Conservation (phyloP, 2,113 vertebrate species). For the Girardinichthys multiradiatus region DNA sequence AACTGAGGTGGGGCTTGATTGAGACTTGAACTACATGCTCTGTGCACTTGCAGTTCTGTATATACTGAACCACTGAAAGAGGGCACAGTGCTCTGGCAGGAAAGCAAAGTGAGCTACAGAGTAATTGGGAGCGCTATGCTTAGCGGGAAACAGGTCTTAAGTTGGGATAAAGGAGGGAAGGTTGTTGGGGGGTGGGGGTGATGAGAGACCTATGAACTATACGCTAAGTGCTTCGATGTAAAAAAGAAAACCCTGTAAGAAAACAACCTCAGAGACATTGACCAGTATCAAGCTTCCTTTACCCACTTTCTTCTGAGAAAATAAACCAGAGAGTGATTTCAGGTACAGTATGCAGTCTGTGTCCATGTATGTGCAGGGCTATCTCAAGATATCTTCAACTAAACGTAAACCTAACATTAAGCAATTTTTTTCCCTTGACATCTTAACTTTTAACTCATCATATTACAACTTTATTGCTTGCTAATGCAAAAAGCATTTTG, state of each 20-base stretch:
- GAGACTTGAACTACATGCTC: constrained; percentile 62
- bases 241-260: constrained; percentile 55
- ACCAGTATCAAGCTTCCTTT: constrained; percentile 46
- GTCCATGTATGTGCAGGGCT: not conserved
- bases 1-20: constrained; percentile 50
- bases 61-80: constrained; percentile 54
- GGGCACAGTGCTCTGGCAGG: constrained; percentile 62
- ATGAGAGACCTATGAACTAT: constrained; percentile 43
- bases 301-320: constrained; percentile 19
- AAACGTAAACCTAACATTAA: not conserved
- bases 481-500: not conserved
- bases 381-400: not conserved
- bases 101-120: constrained; percentile 56
- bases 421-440: not conserved
- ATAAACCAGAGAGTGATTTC: constrained; percentile 16
- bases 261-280: constrained; percentile 43
- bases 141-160: constrained; percentile 56
- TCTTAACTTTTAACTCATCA: not conserved
- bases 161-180: constrained; percentile 48
- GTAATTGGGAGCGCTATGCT: constrained; percentile 61
- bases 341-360: not conserved
- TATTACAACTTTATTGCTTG: constrained; percentile 2
- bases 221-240: constrained; percentile 54
- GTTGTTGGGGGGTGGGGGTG: not conserved
- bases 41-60: constrained; percentile 61